These are phyloP conservation scores for Oreochromis aureus DNA, from an alignment of 2,113 vertebrate species.

Conservation along the genomic window DNA sequence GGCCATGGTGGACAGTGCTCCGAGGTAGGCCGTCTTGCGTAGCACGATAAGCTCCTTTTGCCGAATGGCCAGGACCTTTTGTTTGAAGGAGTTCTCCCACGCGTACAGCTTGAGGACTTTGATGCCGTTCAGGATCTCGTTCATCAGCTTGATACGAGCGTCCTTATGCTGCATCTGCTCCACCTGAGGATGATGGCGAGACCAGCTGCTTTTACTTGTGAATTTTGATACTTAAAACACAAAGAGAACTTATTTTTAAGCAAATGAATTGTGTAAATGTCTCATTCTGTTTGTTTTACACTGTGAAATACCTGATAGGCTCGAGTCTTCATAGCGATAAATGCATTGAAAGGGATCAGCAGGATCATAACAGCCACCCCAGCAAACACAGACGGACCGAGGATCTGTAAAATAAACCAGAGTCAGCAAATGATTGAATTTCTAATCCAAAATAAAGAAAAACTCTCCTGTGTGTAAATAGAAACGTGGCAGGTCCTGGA, in stretches of 20 bases:
- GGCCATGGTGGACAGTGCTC: constrained; percentile 81
- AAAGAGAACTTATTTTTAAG: rapidly evolving
- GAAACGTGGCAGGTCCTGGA: not conserved
- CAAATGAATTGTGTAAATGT: not conserved
- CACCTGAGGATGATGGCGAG: constrained; percentile 62
- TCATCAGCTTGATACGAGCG: constrained; percentile 90
- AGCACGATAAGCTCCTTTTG: constrained; percentile 82
- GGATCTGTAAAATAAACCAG: constrained; percentile 62
- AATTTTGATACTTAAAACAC: not conserved
- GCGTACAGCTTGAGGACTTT: constrained; percentile 96
- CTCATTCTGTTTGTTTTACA: not conserved
- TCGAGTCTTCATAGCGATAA: constrained; percentile 87
- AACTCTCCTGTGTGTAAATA: not conserved
- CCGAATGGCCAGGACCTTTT: constrained; percentile 82
- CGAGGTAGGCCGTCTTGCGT: constrained; percentile 80
- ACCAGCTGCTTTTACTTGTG: not conserved
- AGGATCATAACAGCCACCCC: constrained; percentile 91
- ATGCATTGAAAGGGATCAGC: constrained; percentile 90
- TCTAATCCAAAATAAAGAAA: not conserved
- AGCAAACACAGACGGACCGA: constrained; percentile 87
- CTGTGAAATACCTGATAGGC: constrained; percentile 79
- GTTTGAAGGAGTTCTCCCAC: constrained; percentile 87
- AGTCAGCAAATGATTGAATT: not conserved
- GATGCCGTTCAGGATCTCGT: constrained; percentile 90
- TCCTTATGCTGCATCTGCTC: constrained; percentile 92